Evolutionary conservation across 2,888 invertebrate genomes (phyloP), one percentile per base, ranked within the genome.

Genomic region (Xestobium rufovillosum): DNA sequence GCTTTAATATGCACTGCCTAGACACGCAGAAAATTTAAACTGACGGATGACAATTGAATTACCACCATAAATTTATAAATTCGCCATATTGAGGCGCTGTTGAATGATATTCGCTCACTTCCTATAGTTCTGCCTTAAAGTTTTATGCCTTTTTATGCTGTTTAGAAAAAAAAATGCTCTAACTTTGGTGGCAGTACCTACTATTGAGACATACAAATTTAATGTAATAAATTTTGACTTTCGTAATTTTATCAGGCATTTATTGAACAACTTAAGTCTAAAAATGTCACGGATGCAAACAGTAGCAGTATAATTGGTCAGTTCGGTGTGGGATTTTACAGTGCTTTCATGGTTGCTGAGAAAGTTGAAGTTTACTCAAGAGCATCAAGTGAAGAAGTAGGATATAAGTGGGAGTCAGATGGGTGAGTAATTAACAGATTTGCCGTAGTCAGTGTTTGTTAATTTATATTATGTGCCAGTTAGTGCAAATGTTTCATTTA

Each of bases 281-380:
- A 80, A 51, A 53, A 58, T 38, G 71, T 76, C 26, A 65, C 71
- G 3, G 69, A 72, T 2, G 77, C 78, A 8, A 77, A 75, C 47
- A 63, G 77, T 0, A 81, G 76, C 31, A 80, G 83, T 44, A 91
- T 95, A 34, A 94, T 95, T 60, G 94, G 96, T 3, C 95, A 97
- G 64, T 97, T 97, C 71, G 97, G 96, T 48, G 97, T 97, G 11
- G 97, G 96, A 1, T 97, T 97, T 65, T 97, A 97, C 65, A 95
- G 96, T 9, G 83, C 87, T 1, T 97, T 97, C 61, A 96, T 97
- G 90, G 96, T 96, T 2, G 92, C 94, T 13, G 85, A 94, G 52
- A 84, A 82, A 59, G 91, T 97, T 14, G 92, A 94, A 56, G 95
- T 96, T 0, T 95, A 70, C 59, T 89, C 94, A 2, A 77, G 78